Evolutionary conservation across 2,113 vertebrate species (phyloP), one percentile per base, ranked within the genome.

Genomic region (Miniopterus natalensis): DNA sequence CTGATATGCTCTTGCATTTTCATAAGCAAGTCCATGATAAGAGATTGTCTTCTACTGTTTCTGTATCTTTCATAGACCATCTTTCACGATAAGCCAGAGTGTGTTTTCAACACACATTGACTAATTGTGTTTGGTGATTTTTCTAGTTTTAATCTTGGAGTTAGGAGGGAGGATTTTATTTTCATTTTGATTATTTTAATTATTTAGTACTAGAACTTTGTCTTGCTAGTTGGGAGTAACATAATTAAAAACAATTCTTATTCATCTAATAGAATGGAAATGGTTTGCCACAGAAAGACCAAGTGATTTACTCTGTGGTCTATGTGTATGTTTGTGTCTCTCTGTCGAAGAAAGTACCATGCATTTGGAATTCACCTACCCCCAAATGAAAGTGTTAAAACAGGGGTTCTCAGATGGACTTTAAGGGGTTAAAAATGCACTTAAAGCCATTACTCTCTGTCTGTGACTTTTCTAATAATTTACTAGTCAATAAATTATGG

Each of bases 391-490:
- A 92, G 8, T 5, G 1, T 80, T 92, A 93, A 81, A 88, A 61
- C 1, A 68, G 14, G 2, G 5, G 1, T 25, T 59, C 59, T 85
- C 47, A 96, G n/a, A 47, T 42, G 17, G 8, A 55, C 8, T 36
- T 79, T 31, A 73, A 78, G 21, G 13, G 42, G 68, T 81, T 55
- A 47, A 77, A 92, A 84, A 68, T 42, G 47, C 21, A 12, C 8
- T 15, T 59, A 78, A 74, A 95, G 36, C 13, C 3, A 80, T 42
- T 68, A 68, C 1, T 90, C 2, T 86, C 23, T 53, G 15, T 66
- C 18, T 92, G 42, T 87, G 7, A 86, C 47, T 81, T 88, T 80
- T 65, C 20, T 27, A 61, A 55, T 79, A 18, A 92, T n/a, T 91
- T 84, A 23, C 63, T 59, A 55, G 59, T 73, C 6, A 57, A 27